A percentile compares a stretch with the other conserved stretches of the same genome.
These are phyloP conservation scores for Hipposideros armiger DNA, from an alignment of 2,113 vertebrate genomes.

Conservation along the genomic window DNA sequence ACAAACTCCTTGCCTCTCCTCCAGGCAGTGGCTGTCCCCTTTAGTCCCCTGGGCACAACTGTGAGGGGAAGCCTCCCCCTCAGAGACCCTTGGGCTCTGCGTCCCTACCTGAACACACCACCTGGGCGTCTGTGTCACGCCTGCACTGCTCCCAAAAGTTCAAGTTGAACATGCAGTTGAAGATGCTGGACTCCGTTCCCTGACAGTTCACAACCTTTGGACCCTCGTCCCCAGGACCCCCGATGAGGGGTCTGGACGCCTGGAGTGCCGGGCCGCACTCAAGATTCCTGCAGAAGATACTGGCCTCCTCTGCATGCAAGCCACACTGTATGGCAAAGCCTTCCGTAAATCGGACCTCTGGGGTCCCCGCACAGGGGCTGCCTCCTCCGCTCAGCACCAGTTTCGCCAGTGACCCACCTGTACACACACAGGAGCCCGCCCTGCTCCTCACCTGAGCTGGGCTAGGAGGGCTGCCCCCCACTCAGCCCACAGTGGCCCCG, in stretches of 20 bases:
- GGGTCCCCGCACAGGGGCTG: constrained; percentile 31
- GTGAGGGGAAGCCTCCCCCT: neutral
- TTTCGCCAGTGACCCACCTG: neutral
- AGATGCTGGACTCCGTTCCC: constrained; percentile 41
- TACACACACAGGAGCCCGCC: neutral
- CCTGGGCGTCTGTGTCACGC: constrained; percentile 20
- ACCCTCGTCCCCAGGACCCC: constrained; percentile 48
- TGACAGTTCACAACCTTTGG: constrained; percentile 47
- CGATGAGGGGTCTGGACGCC: neutral
- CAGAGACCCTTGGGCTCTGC: neutral
- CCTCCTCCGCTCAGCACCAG: neutral
- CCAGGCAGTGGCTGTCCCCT: neutral
- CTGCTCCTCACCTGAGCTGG: neutral
- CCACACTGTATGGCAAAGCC: neutral
- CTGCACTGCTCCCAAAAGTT: constrained; percentile 77
- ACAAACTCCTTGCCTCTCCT: neutral
- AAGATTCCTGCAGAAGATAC: neutral
- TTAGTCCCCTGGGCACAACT: neutral
- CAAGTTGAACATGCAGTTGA: constrained; percentile 78
- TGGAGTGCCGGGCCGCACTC: constrained; percentile 49
- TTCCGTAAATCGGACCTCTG: rapidly evolving
- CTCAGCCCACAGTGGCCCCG: neutral
- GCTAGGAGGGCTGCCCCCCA: neutral
- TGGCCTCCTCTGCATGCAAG: neutral
- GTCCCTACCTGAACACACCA: neutral